Evolutionary conservation across 2,113 vertebrate species (phyloP).

Genomic region (Micronycteris hirsuta): DNA sequence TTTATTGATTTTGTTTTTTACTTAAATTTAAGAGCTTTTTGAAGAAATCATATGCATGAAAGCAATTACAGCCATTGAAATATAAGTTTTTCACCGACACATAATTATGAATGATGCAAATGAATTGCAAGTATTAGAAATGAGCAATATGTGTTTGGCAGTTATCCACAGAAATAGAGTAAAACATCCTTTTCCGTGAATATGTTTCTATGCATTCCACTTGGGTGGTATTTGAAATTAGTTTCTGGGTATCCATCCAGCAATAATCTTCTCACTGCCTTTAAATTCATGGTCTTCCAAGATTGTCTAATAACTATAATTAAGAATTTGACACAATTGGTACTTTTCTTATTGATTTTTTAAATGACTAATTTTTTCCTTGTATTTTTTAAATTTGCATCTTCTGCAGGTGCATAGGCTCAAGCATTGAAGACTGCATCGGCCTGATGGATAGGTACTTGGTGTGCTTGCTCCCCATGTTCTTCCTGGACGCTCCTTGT

Average conservation of each 20-base stretch:
- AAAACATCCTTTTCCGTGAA: not conserved
- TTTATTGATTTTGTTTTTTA: conserved; percentile 35
- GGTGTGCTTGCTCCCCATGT: conserved; percentile 75
- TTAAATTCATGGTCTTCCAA: not conserved
- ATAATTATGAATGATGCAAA: not conserved
- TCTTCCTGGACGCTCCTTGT: conserved; percentile 69
- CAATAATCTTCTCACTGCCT: conserved; percentile 2
- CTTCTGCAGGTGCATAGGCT: conserved; percentile 92
- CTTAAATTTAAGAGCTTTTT: not conserved
- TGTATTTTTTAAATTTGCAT: conserved; percentile 61
- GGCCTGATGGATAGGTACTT: conserved; percentile 98
- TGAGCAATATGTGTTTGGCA: not conserved
- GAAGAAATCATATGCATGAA: not conserved
- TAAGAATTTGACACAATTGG: not conserved
- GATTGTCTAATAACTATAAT: conserved; percentile 24
- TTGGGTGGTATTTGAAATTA: not conserved
- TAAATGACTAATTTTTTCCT: conserved; percentile 74
- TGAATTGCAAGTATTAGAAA: not conserved
- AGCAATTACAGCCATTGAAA: not conserved
- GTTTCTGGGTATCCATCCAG: not conserved
- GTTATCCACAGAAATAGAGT: not conserved
- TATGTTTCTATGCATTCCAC: not conserved
- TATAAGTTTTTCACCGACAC: not conserved
- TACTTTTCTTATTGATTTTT: not conserved
- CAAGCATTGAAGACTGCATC: conserved; percentile 93